Percentiles rank a stretch among this genome's conserved stretches.
Evolutionary conservation across 2,797 vertebrate species (phyloP).

Genomic region (Loris lydekkerianus): DNA sequence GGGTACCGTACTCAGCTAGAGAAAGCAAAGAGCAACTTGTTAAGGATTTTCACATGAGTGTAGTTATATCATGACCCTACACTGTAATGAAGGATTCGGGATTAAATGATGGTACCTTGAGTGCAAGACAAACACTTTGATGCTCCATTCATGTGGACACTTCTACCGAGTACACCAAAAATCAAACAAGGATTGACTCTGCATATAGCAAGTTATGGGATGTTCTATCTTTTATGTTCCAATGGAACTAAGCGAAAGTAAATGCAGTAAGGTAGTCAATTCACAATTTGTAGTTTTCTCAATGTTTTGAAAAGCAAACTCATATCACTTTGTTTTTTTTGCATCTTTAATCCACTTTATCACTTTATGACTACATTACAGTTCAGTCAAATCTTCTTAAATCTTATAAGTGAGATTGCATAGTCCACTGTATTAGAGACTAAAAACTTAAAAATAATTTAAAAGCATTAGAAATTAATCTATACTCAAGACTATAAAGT

Average conservation of each 20-base stretch:
- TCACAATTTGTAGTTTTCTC: not conserved
- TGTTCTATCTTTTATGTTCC: not conserved
- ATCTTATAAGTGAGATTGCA: not conserved
- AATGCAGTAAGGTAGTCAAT: not conserved
- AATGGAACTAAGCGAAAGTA: not conserved
- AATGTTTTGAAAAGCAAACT: not conserved
- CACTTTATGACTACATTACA: not conserved
- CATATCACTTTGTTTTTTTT: not conserved
- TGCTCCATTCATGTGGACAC: not conserved
- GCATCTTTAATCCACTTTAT: not conserved
- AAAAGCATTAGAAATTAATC: not conserved
- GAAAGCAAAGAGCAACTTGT: slow-evolving; percentile 62
- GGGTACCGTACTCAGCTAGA: slow-evolving; percentile 76
- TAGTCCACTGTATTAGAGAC: not conserved
- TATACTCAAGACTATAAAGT: not conserved
- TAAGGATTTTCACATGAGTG: not conserved
- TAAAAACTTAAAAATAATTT: not conserved
- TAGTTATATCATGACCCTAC: not conserved
- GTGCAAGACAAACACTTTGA: not conserved
- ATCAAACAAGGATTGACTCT: not conserved
- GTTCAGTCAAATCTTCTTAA: not conserved
- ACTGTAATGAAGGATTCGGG: not conserved
- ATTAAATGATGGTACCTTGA: not conserved
- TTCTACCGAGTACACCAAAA: not conserved
- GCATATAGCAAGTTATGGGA: not conserved